These are phyloP conservation scores for Acleris sparsana DNA, from an alignment of 2,888 invertebrate species.

Conservation along the genomic window DNA sequence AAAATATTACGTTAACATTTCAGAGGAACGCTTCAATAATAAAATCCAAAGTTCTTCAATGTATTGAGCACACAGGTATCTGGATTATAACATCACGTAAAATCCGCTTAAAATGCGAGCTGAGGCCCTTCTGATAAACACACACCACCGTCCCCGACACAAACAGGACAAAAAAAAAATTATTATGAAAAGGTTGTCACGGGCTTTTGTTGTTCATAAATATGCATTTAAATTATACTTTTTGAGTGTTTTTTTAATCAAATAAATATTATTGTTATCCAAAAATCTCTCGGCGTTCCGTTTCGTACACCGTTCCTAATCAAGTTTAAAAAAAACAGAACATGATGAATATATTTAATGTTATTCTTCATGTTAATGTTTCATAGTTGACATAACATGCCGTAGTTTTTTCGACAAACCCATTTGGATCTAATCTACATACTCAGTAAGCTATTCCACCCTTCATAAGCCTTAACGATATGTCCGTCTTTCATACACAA, in stretches of 20 bases:
- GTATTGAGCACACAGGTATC: too few species aligned
- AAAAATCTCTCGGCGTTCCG: too few species aligned
- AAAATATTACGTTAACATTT: too few species aligned
- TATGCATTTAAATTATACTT: too few species aligned
- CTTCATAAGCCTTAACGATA: not conserved
- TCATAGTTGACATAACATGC: not conserved
- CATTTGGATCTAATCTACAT: not conserved
- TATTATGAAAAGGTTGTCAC: slow-evolving; percentile 15
- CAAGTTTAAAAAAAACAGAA: not conserved
- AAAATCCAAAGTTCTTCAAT: too few species aligned
- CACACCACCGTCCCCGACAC: slow-evolving; percentile 5
- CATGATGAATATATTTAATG: not conserved
- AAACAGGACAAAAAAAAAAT: slow-evolving; percentile 5
- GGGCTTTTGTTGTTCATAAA: not conserved
- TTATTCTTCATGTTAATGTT: too few species aligned
- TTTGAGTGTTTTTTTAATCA: too few species aligned
- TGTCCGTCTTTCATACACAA: not conserved
- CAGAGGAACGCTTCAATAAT: too few species aligned
- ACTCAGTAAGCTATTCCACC: slow-evolving; percentile 1
- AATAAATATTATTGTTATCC: too few species aligned
- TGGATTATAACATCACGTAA: not conserved
- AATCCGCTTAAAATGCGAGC: slow-evolving; percentile 4
- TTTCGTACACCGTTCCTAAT: not conserved
- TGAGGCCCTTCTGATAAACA: slow-evolving; percentile 21
- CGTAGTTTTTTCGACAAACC: not conserved